phyloP scores from a whole-genome alignment of 2,113 vertebrate species.

The Oryzias javanicus region DNA sequence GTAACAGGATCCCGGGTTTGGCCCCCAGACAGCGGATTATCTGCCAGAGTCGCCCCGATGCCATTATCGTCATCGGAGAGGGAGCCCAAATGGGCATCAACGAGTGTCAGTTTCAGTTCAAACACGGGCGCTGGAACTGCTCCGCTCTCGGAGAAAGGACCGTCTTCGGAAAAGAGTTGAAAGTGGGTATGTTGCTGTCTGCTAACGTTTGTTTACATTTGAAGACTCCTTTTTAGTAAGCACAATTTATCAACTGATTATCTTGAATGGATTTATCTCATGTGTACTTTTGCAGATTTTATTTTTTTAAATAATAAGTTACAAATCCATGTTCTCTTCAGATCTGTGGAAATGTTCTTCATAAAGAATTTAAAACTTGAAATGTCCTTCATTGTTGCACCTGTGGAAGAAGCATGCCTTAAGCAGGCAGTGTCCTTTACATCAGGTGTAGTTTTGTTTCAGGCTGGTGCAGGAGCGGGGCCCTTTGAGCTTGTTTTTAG shows the following conservation, averaged over 20 bases:
- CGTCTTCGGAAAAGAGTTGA: conserved; percentile 98
- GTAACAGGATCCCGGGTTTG: conserved; percentile 97
- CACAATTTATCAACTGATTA: background rate
- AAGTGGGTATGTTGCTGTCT: conserved; percentile 95
- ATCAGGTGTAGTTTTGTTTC: conserved; percentile 42
- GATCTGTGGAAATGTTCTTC: too few species aligned
- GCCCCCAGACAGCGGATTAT: conserved; percentile 96
- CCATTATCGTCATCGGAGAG: conserved; percentile 98
- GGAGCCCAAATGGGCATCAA: conserved; percentile 98
- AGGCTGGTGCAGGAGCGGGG: conserved; percentile 27
- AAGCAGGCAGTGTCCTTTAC: conserved; percentile 55
- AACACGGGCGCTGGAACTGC: conserved; percentile 97
- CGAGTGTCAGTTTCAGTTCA: conserved; percentile 99
- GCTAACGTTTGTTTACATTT: conserved; percentile 56
- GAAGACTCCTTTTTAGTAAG: conserved; percentile 4
- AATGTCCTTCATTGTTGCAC: conserved; percentile 1
- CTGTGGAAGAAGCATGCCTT: conserved; percentile 22
- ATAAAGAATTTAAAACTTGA: background rate
- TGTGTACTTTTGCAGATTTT: background rate
- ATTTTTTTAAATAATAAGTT: background rate
- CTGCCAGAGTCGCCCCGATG: conserved; percentile 98
- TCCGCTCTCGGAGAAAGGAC: conserved; percentile 95
- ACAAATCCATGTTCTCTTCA: background rate
- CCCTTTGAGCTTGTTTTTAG: conserved; percentile 48
- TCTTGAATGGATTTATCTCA: background rate